These are phyloP conservation scores for Oxystoma pomonae DNA, from an alignment of 2,888 invertebrate genomes.

Conservation along the genomic window DNA sequence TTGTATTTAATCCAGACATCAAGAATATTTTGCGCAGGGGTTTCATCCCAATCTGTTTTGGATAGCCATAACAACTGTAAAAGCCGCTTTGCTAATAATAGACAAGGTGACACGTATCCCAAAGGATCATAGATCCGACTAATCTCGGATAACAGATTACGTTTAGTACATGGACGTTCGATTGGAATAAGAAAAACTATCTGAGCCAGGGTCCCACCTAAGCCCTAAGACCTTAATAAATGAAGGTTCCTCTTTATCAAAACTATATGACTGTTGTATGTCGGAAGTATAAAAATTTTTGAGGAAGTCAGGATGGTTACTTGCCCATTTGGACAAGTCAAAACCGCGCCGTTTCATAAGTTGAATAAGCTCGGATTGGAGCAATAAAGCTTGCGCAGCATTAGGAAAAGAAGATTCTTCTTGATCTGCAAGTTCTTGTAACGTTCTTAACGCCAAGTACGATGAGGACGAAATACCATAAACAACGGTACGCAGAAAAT, in stretches of 20 bases:
- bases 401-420: neutral
- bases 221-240: neutral
- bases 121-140: neutral
- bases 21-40: too few species aligned
- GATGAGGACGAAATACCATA: neutral
- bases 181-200: slow-evolving; percentile 1
- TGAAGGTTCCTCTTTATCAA: neutral
- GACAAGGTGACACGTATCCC: neutral
- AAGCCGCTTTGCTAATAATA: too few species aligned
- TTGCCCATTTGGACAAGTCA: neutral
- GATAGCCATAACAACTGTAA: too few species aligned
- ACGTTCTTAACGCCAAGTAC: neutral
- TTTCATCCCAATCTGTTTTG: too few species aligned
- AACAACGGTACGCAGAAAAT: neutral
- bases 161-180: neutral
- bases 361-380: neutral
- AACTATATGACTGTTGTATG: neutral
- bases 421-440: neutral
- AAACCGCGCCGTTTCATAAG: neutral
- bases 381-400: neutral
- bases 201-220: neutral
- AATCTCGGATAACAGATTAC: neutral
- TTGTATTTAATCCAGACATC: too few species aligned
- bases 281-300: neutral
- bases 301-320: neutral